Evolutionary conservation across 2,797 vertebrate species (phyloP).

Genomic region (Leptodactylus fallax): DNA sequence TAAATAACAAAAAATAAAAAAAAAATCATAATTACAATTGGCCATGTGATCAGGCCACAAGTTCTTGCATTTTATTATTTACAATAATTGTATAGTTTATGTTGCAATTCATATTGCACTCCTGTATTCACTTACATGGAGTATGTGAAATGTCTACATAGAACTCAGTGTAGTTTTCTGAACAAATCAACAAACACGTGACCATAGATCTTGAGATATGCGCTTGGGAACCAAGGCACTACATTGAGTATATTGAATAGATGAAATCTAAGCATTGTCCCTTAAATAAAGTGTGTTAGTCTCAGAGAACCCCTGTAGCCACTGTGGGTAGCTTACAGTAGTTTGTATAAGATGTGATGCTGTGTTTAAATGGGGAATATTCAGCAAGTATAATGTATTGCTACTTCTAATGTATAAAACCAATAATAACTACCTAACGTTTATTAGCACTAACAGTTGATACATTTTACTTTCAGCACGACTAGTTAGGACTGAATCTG

Average conservation of each 20-base stretch:
- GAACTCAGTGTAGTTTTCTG: no score
- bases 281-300: background rate
- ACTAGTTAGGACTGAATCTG: constrained; percentile 96
- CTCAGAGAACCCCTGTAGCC: background rate
- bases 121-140: no score
- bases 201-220: background rate
- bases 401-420: background rate
- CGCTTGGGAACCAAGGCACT: background rate
- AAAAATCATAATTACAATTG: no score
- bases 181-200: background rate
- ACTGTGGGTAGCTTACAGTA: background rate
- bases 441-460: background rate
- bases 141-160: no score
- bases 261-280: background rate
- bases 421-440: no score
- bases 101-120: no score
- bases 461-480: constrained; percentile 79
- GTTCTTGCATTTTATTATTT: no score
- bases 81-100: no score
- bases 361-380: background rate
- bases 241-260: background rate
- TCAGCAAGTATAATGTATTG: background rate
- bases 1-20: no score
- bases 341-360: background rate
- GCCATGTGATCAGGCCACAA: no score